These are phyloP conservation scores for Clarias pachynema DNA, from an alignment of 2,797 vertebrate genomes.

Conservation along the genomic window DNA sequence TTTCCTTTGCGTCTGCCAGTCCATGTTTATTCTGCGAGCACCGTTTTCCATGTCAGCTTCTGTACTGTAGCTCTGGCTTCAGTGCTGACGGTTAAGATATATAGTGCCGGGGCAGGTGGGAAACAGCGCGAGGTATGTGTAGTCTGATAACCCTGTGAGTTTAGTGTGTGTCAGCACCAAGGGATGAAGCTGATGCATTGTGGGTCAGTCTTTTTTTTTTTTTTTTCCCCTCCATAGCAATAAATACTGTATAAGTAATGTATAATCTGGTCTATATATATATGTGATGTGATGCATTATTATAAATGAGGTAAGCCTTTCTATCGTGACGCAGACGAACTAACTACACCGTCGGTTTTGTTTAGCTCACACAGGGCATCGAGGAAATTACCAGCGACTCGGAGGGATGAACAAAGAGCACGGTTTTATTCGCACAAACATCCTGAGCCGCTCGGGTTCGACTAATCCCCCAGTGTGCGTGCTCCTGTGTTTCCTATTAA, in stretches of 20 bases:
- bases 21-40: slow-evolving; percentile 4
- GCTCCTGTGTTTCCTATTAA: slow-evolving; percentile 27
- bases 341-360: neutral
- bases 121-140: slow-evolving; percentile 32
- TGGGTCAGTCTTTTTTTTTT: neutral
- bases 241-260: neutral
- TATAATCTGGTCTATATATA: neutral
- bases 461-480: slow-evolving; percentile 4
- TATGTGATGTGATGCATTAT: neutral
- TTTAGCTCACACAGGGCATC: neutral
- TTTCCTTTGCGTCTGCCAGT: neutral
- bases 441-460: slow-evolving; percentile 26
- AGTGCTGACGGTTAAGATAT: slow-evolving; percentile 17
- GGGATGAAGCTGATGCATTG: slow-evolving; percentile 1
- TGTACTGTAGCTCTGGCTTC: slow-evolving; percentile 15
- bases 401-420: slow-evolving; percentile 12
- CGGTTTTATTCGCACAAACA: slow-evolving; percentile 14
- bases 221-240: neutral
- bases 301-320: neutral
- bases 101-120: slow-evolving; percentile 30
- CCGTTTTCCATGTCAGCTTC: slow-evolving; percentile 14
- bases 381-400: slow-evolving; percentile 31
- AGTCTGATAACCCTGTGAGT: slow-evolving; percentile 12
- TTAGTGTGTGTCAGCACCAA: neutral
- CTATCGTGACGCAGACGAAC: neutral